These are phyloP conservation scores for Myrmophylax atrothorax DNA, from an alignment of 2,113 vertebrate species.

Conservation along the genomic window DNA sequence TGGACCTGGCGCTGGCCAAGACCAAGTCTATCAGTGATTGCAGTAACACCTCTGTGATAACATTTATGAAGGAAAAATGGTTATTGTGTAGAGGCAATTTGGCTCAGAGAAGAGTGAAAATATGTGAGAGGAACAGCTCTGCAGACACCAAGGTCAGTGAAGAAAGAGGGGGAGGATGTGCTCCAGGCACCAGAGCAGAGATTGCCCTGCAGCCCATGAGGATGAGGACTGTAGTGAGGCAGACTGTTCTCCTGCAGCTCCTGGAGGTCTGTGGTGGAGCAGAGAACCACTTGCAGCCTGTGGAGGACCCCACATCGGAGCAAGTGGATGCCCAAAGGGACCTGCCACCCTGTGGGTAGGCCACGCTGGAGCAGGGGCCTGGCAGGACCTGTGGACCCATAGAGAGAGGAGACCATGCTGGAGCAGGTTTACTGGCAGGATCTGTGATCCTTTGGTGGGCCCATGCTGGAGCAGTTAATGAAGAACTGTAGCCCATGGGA, in stretches of 20 bases:
- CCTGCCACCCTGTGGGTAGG: background rate
- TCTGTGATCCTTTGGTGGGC: background rate
- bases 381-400: background rate
- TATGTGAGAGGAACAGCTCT: background rate
- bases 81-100: background rate
- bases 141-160: background rate
- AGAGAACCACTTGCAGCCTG: background rate
- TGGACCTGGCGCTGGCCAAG: accelerated
- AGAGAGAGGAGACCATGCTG: background rate
- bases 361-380: background rate
- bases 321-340: background rate
- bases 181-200: background rate
- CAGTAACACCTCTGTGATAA: background rate
- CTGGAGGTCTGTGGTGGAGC: background rate
- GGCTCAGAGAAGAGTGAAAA: background rate
- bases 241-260: background rate
- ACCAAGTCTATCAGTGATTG: background rate
- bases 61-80: background rate
- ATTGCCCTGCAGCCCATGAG: background rate
- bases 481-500: background rate
- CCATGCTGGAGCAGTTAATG: background rate
- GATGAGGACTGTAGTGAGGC: background rate
- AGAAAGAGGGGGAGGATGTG: background rate
- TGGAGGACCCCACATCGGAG: background rate
- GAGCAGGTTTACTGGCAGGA: background rate